phyloP scores from a whole-genome alignment of 2,113 vertebrate genomes.

The Asarcornis scutulata region DNA sequence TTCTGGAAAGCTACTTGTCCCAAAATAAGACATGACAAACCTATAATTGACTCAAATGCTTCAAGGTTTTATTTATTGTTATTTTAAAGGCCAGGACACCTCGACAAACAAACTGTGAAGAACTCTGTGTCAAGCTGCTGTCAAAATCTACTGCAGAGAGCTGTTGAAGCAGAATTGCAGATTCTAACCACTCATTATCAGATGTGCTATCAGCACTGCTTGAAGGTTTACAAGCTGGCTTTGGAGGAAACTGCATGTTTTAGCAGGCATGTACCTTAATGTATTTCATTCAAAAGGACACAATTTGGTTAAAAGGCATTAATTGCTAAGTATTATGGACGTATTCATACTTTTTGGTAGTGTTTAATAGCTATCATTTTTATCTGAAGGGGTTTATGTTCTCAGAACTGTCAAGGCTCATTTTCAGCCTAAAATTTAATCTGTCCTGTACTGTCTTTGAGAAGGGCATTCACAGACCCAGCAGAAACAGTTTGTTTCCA shows the following conservation, averaged over 20 bases:
- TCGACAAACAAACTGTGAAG: neutral
- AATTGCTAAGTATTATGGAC: neutral
- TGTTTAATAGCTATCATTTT: neutral
- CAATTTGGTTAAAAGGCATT: neutral
- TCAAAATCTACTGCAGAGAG: conserved; percentile 52
- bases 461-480: neutral
- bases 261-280: conserved; percentile 8
- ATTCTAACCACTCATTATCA: conserved; percentile 60
- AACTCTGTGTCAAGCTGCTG: conserved; percentile 10
- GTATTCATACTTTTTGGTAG: neutral
- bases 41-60: neutral
- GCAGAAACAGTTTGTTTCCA: neutral
- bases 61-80: neutral
- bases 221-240: conserved; percentile 54
- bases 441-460: neutral
- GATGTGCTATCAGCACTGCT: conserved; percentile 66
- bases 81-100: conserved; percentile 47
- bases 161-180: conserved; percentile 65
- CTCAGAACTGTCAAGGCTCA: neutral
- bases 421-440: neutral
- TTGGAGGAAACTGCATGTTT: conserved; percentile 1
- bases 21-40: neutral
- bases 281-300: too few species aligned
- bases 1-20: neutral
- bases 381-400: neutral